phyloP scores from a whole-genome alignment of 1,140 invertebrate genomes.

The Camponotus pennsylvanicus region DNA sequence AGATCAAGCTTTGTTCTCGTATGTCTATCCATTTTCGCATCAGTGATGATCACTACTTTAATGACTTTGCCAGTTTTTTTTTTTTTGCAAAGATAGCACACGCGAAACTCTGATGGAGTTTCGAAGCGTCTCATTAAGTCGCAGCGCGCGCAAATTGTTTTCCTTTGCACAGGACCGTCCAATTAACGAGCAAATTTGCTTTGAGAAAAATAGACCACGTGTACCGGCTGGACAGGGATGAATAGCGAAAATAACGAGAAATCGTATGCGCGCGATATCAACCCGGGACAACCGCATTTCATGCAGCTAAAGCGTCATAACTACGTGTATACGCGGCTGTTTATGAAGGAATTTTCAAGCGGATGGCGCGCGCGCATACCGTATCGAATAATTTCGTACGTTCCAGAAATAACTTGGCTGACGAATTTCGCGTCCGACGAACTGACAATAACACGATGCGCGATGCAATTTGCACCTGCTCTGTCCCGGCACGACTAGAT shows the following conservation, averaged over 20 bases:
- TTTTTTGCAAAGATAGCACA: not conserved
- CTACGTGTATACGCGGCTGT: constrained; percentile 14
- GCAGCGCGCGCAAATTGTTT: constrained; percentile 39
- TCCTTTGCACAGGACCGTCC: constrained; percentile 29
- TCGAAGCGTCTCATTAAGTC: constrained; percentile 25
- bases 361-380: constrained; percentile 4
- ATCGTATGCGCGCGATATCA: constrained; percentile 37
- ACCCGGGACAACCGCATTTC: not conserved
- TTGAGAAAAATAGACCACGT: constrained; percentile 49
- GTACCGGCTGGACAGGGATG: not conserved
- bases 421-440: constrained; percentile 25
- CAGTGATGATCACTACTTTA: not conserved
- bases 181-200: constrained; percentile 56
- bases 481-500: constrained; percentile 19
- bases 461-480: constrained; percentile 51
- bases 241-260: constrained; percentile 36
- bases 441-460: constrained; percentile 50
- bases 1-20: not conserved
- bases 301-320: constrained; percentile 20
- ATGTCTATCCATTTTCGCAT: not conserved
- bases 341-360: constrained; percentile 46
- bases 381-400: constrained; percentile 48
- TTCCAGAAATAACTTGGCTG: constrained; percentile 1
- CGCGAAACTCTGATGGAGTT: not conserved
- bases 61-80: not conserved